These are phyloP conservation scores for Odontomyia ornata DNA, from an alignment of 2,888 invertebrate species.

Conservation along the genomic window DNA sequence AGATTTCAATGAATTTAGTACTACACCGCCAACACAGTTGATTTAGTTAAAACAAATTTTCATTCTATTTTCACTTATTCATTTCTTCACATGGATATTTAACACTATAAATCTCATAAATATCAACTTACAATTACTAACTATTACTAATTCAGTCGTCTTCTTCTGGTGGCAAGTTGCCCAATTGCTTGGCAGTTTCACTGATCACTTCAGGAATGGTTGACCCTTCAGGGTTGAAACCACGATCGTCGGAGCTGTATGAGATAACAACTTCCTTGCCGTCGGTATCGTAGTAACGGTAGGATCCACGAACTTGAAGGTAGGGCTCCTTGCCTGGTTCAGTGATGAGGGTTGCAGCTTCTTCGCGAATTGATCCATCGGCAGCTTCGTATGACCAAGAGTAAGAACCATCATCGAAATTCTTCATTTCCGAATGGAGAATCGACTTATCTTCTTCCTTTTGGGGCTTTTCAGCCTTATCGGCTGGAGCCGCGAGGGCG, in stretches of 20 bases:
- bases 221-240: conserved; percentile 58
- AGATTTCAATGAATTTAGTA: too few relatives aligned
- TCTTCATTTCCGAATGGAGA: conserved; percentile 39
- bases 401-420: conserved; percentile 40
- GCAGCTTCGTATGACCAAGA: conserved; percentile 54
- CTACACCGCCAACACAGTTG: too few relatives aligned
- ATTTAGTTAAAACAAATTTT: too few relatives aligned
- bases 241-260: conserved; percentile 64
- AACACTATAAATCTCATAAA: conserved; percentile 34
- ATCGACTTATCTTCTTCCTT: conserved; percentile 38
- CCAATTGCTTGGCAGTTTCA: conserved; percentile 39
- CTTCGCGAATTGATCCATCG: conserved; percentile 60
- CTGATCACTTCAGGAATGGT: conserved; percentile 52
- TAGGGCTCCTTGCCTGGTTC: conserved; percentile 60
- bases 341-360: conserved; percentile 61
- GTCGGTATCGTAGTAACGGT: conserved; percentile 64
- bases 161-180: conserved; percentile 39
- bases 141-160: conserved; percentile 16
- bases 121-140: conserved; percentile 26
- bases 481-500: conserved; percentile 27
- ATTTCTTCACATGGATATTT: neutral
- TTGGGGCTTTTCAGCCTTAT: neutral
- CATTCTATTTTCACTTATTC: conserved; percentile 11
- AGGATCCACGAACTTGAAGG: conserved; percentile 63
- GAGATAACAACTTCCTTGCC: conserved; percentile 60